phyloP scores from a whole-genome alignment of 2,113 vertebrate species.

The Lagopus muta region DNA sequence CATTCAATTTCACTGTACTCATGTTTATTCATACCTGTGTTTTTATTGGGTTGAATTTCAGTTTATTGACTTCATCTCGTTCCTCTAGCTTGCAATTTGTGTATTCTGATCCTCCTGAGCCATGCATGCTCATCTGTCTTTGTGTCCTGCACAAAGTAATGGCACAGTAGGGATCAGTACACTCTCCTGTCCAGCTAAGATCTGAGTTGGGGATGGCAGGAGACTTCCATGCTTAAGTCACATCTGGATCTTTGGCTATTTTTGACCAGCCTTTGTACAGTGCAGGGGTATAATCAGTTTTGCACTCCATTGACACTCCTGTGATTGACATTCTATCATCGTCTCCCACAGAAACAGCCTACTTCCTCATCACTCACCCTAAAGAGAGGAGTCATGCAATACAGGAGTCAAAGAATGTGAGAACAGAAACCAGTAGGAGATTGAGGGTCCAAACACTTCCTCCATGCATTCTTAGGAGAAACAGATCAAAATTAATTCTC shows the following conservation, averaged over 20 bases:
- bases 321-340: neutral
- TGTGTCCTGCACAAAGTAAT: neutral
- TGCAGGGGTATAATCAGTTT: neutral
- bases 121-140: neutral
- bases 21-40: slow-evolving; percentile 49
- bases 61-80: slow-evolving; percentile 1
- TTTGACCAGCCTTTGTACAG: neutral
- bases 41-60: neutral
- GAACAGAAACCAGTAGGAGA: neutral
- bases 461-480: neutral
- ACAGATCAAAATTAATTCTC: neutral
- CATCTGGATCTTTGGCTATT: neutral
- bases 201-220: neutral
- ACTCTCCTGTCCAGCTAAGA: neutral
- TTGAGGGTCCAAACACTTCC: neutral
- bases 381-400: neutral
- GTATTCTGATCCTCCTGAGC: neutral
- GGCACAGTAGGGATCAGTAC: neutral
- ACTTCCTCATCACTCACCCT: neutral
- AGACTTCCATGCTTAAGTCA: neutral
- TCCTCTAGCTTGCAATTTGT: neutral
- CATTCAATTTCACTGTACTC: slow-evolving; percentile 5
- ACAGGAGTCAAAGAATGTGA: neutral
- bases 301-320: neutral
- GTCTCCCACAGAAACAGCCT: neutral